A percentile compares a stretch with the other conserved stretches of the same genome.
These are phyloP conservation scores for Heliconius cydno DNA, from an alignment of 2,888 invertebrate genomes.

Conservation along the genomic window DNA sequence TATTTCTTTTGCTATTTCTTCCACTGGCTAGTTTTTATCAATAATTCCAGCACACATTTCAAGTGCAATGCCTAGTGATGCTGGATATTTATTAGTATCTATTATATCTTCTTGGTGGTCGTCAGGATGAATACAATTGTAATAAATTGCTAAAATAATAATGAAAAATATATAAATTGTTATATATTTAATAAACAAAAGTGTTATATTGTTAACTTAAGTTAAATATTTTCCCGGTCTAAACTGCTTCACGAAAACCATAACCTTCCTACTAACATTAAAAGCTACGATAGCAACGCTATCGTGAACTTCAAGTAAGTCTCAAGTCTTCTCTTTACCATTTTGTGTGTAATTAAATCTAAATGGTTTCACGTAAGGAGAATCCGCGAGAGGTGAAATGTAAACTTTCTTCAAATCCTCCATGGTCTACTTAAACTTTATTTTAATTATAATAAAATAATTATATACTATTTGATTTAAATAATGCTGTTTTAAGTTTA, in stretches of 20 bases:
- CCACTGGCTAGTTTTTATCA: conserved; percentile 89
- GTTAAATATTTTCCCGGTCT: conserved; percentile 86
- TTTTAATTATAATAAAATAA: not conserved
- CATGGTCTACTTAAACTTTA: conserved; percentile 58
- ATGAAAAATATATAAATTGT: not conserved
- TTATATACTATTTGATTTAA: not conserved
- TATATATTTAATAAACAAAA: not conserved
- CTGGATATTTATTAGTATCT: conserved; percentile 87
- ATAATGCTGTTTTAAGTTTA: not conserved
- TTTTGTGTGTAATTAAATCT: conserved; percentile 90
- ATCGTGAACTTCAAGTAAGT: conserved; percentile 91
- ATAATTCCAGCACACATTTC: conserved; percentile 98
- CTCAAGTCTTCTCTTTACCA: conserved; percentile 90
- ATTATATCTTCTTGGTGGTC: conserved; percentile 78
- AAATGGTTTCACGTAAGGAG: conserved; percentile 89
- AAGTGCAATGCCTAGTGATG: conserved; percentile 89
- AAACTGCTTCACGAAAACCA: conserved; percentile 96
- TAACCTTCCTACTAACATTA: conserved; percentile 88
- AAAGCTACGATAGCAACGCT: conserved; percentile 94
- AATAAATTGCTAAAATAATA: conserved; percentile 86
- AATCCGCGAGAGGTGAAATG: conserved; percentile 84
- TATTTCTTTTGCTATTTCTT: conserved; percentile 93
- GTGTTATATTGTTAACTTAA: not conserved
- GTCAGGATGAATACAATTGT: conserved; percentile 84
- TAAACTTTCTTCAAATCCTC: conserved; percentile 77